phyloP scores from a whole-genome alignment of 2,888 invertebrate species.

The Hybos culiciformis region DNA sequence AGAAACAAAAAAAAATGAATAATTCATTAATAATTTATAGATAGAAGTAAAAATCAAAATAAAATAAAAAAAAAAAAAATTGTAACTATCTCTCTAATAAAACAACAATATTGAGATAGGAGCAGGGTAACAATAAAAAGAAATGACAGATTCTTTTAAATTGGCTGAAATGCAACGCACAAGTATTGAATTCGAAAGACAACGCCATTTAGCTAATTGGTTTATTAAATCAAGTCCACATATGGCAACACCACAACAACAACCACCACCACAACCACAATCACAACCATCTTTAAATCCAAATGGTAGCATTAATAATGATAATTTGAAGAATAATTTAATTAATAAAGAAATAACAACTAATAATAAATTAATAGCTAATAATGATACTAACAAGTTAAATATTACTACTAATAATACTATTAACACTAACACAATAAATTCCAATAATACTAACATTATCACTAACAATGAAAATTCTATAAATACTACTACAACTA shows the following conservation, averaged over 20 bases:
- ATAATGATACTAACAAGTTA: too few species aligned
- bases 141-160: conserved; percentile 30
- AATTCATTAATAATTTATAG: too few species aligned
- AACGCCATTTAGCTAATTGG: conserved; percentile 37
- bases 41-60: not conserved
- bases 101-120: not conserved
- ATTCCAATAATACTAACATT: too few species aligned
- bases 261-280: conserved; percentile 19
- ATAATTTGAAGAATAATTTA: not conserved
- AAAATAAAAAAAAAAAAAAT: not conserved
- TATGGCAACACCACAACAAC: conserved; percentile 34
- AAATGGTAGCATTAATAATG: conserved; percentile 12
- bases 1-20: too few species aligned
- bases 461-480: too few species aligned
- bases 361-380: not conserved
- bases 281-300: conserved; percentile 11
- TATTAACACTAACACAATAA: too few species aligned
- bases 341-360: not conserved
- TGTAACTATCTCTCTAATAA: too few species aligned
- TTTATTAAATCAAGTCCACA: conserved; percentile 36
- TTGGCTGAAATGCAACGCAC: conserved; percentile 35
- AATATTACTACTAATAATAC: too few species aligned
- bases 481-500: too few species aligned
- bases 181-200: conserved; percentile 36
- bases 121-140: not conserved